phyloP scores from a whole-genome alignment of 2,888 invertebrate species.

The Cylloceria caligata region DNA sequence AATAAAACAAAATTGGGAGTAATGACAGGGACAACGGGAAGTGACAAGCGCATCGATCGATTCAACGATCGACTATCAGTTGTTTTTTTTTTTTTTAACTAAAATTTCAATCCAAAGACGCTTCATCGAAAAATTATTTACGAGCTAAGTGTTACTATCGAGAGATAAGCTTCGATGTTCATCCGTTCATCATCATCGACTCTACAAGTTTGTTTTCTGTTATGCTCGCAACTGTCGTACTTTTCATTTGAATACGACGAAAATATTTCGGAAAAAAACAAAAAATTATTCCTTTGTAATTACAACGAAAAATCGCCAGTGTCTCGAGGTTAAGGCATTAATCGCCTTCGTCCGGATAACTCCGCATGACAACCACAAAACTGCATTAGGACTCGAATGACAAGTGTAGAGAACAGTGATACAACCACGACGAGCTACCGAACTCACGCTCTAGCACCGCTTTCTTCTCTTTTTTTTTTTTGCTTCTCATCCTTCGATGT shows the following conservation, averaged over 20 bases:
- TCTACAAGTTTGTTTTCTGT: constrained; percentile 3
- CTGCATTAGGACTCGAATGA: constrained; percentile 28
- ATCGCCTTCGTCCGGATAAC: constrained; percentile 5
- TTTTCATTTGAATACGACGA: neutral
- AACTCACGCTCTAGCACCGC: constrained; percentile 63
- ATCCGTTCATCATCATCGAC: constrained; percentile 4
- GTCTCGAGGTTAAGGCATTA: constrained; percentile 19
- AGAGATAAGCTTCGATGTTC: constrained; percentile 3
- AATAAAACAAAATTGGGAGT: constrained; percentile 16
- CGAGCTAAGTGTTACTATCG: constrained; percentile 17
- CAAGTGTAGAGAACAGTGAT: constrained; percentile 45
- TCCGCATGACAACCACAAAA: constrained; percentile 29
- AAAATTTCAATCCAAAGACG: constrained; percentile 9
- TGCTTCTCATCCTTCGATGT: constrained; percentile 25
- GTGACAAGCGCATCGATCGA: constrained; percentile 7
- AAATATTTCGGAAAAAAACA: constrained; percentile 8
- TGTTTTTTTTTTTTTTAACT: constrained; percentile 6
- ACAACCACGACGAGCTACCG: constrained; percentile 59
- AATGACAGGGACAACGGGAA: constrained; percentile 26
- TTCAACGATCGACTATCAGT: constrained; percentile 9
- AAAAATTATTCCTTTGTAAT: neutral
- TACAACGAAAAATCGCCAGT: constrained; percentile 14
- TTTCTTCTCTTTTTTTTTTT: constrained; percentile 18
- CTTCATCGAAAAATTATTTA: constrained; percentile 27
- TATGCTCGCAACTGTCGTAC: neutral